Conservation (phyloP, 30 jellyfish, hydroid and myxozoan species). For the Aurelia aurita region DNA sequence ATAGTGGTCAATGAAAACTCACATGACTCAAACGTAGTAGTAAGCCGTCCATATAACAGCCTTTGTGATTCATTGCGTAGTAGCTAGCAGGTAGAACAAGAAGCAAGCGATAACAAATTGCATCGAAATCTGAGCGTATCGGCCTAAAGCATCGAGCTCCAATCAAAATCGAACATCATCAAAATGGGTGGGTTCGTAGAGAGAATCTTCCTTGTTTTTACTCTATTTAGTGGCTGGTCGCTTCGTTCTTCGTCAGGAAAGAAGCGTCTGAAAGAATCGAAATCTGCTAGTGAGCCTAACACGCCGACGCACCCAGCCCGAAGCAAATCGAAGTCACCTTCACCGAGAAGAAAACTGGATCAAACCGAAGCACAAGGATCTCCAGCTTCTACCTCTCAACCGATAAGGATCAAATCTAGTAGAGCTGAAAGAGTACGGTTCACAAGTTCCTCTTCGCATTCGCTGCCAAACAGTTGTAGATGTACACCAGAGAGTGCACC, state of each 20-base stretch:
- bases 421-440: not conserved
- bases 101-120: not conserved
- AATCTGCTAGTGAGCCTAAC: slow-evolving; percentile 54
- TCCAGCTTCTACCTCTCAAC: slow-evolving; percentile 60
- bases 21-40: slow-evolving; percentile 55
- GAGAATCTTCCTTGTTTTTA: slow-evolving; percentile 13
- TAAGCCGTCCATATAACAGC: slow-evolving; percentile 3
- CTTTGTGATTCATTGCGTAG: not conserved
- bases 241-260: slow-evolving; percentile 20
- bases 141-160: not conserved
- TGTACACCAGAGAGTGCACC: slow-evolving; percentile 57
- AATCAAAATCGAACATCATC: not conserved
- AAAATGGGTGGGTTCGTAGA: slow-evolving; percentile 13
- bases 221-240: slow-evolving; percentile 69
- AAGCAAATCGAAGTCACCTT: slow-evolving; percentile 16
- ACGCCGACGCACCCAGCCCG: slow-evolving; percentile 22
- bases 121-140: not conserved
- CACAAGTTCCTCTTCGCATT: slow-evolving; percentile 32
- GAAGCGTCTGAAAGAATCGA: slow-evolving; percentile 17
- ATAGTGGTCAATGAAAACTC: slow-evolving; percentile 72
- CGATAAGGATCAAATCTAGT: slow-evolving; percentile 48
- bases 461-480: slow-evolving; percentile 55
- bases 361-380: slow-evolving; percentile 22
- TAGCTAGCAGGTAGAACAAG: not conserved
- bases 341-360: not conserved